A percentile compares a stretch with the other conserved stretches of the same genome.
Evolutionary conservation across 2,888 invertebrate genomes (phyloP).

Genomic region (Rhodophaea formosa): DNA sequence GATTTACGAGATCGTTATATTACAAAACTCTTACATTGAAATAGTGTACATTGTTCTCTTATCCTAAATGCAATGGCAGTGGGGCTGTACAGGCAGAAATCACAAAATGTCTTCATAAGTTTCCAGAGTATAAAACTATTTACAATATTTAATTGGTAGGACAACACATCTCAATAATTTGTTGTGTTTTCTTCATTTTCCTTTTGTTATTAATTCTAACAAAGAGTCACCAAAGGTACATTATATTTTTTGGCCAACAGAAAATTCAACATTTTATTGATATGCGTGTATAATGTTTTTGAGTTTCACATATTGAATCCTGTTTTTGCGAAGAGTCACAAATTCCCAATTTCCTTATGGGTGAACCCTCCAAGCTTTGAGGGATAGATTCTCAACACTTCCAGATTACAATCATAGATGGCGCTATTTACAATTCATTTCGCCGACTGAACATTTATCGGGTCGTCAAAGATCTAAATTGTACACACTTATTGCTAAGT

Average conservation of each 20-base stretch:
- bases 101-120: constrained; percentile 17
- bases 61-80: constrained; percentile 19
- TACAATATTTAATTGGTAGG: constrained; percentile 5
- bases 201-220: neutral
- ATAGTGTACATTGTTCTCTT: constrained; percentile 15
- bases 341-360: constrained; percentile 1
- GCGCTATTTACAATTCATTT: constrained; percentile 30
- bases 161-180: constrained; percentile 9
- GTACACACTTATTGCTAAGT: constrained; percentile 24
- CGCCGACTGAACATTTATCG: neutral
- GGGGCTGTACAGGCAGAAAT: constrained; percentile 15
- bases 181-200: neutral
- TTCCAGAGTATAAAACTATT: constrained; percentile 7
- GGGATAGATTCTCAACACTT: neutral
- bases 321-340: neutral
- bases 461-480: constrained; percentile 17
- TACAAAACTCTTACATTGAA: constrained; percentile 15
- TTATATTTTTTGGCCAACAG: neutral
- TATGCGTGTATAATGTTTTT: neutral
- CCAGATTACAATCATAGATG: constrained; percentile 23
- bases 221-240: neutral
- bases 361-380: neutral
- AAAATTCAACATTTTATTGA: constrained; percentile 15
- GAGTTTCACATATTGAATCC: neutral
- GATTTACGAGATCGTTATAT: constrained; percentile 15